phyloP scores from a whole-genome alignment of 2,797 vertebrate genomes.

The Ptychobarbus kaznakovi region DNA sequence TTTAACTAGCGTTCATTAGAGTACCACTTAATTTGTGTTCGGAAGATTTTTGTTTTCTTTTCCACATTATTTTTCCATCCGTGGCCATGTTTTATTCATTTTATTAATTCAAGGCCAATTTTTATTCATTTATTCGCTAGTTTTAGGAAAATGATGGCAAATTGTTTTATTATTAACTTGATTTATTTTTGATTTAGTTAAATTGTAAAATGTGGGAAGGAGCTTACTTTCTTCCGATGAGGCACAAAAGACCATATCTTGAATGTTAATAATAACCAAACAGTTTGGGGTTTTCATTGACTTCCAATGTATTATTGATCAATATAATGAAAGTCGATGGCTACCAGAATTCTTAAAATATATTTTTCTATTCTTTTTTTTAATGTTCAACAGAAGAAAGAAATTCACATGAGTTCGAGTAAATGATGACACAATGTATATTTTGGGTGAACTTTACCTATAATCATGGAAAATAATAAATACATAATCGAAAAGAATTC shows the following conservation, averaged over 20 bases:
- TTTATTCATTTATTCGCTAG: background rate
- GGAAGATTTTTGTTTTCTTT: too few relatives aligned
- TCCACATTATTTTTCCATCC: too few relatives aligned
- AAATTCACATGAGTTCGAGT: too few relatives aligned
- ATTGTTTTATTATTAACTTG: background rate
- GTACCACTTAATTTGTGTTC: too few relatives aligned
- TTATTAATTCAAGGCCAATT: too few relatives aligned
- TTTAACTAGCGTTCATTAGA: too few relatives aligned
- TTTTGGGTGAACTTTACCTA: background rate
- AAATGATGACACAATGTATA: too few relatives aligned
- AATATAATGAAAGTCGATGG: background rate
- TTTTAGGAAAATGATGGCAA: background rate
- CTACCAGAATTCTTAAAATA: background rate
- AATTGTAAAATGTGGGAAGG: background rate
- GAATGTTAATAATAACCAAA: background rate
- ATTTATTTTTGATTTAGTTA: background rate
- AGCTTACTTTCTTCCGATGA: background rate
- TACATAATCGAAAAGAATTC: background rate
- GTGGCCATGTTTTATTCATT: too few relatives aligned
- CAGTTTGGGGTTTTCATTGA: background rate
- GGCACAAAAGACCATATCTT: background rate
- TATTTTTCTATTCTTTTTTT: background rate
- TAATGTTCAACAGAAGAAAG: background rate
- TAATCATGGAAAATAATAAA: background rate
- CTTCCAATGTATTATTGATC: too few relatives aligned